A percentile compares a stretch with the other conserved stretches of the same genome.
phyloP scores from a whole-genome alignment of 2,113 vertebrate species.

The Eubucco bourcierii region DNA sequence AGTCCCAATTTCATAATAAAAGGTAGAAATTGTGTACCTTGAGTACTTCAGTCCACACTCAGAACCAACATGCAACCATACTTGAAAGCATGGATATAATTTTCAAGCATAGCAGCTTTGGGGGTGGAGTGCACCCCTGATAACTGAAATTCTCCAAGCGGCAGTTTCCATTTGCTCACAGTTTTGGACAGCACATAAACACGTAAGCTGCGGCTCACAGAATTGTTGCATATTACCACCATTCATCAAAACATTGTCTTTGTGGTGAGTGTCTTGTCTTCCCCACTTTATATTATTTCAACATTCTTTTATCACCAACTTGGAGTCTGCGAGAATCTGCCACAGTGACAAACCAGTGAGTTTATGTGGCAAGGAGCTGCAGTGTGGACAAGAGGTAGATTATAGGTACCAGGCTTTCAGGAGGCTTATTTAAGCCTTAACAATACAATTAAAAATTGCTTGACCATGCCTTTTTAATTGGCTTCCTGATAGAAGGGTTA shows the following conservation, averaged over 20 bases:
- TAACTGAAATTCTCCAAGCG: neutral
- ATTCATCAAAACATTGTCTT: neutral
- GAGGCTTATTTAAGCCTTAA: conserved; percentile 2
- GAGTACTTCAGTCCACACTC: neutral
- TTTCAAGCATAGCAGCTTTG: neutral
- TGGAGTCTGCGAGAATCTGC: neutral
- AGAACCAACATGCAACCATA: neutral
- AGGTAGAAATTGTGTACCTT: neutral
- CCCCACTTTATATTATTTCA: conserved; percentile 5
- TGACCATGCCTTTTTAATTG: conserved; percentile 55
- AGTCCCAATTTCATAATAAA: neutral
- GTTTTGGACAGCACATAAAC: neutral
- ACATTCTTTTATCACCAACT: neutral
- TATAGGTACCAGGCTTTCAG: neutral
- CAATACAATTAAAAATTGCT: conserved; percentile 41
- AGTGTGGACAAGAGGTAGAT: neutral
- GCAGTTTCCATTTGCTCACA: neutral
- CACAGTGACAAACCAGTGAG: neutral
- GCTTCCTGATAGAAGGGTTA: conserved; percentile 51
- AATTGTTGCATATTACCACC: conserved; percentile 25
- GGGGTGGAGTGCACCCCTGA: neutral
- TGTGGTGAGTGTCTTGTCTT: neutral
- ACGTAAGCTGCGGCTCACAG: neutral
- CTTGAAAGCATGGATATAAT: neutral
- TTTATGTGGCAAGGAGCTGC: neutral